Evolutionary conservation across 2,113 vertebrate species (phyloP).

Genomic region (Chunga burmeisteri): DNA sequence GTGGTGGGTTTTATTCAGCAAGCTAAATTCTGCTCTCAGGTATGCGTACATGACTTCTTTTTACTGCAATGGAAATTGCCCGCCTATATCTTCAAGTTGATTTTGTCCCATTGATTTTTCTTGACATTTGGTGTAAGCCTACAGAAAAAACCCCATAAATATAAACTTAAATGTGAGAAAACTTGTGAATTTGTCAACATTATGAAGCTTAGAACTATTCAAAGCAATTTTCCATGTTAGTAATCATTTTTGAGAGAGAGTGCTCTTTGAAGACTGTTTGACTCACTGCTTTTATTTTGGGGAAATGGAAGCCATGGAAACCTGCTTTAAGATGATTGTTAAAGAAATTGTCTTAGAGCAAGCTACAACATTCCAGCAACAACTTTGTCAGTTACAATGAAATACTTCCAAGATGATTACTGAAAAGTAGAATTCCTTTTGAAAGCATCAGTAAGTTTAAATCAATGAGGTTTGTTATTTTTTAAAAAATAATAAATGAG

Average conservation of each 20-base stretch:
- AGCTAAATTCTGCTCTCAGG: not conserved
- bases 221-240: not conserved
- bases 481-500: not conserved
- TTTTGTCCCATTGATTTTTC: constrained; percentile 10
- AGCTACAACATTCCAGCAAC: not conserved
- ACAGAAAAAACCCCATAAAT: not conserved
- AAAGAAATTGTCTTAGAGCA: not conserved
- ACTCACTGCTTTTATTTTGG: not conserved
- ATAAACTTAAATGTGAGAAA: not conserved
- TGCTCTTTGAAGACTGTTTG: not conserved
- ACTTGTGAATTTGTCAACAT: not conserved
- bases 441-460: not conserved
- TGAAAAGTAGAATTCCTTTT: not conserved
- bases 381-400: not conserved
- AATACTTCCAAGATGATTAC: not conserved
- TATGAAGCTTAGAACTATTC: not conserved
- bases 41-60: not conserved
- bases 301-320: constrained; percentile 4
- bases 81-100: not conserved
- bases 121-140: not conserved
- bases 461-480: not conserved
- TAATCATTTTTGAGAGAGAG: not conserved
- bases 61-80: not conserved
- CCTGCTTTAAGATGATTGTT: not conserved
- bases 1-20: not conserved